Evolutionary conservation across 2,113 vertebrate genomes (phyloP).

Genomic region (Probosciger aterrimus): DNA sequence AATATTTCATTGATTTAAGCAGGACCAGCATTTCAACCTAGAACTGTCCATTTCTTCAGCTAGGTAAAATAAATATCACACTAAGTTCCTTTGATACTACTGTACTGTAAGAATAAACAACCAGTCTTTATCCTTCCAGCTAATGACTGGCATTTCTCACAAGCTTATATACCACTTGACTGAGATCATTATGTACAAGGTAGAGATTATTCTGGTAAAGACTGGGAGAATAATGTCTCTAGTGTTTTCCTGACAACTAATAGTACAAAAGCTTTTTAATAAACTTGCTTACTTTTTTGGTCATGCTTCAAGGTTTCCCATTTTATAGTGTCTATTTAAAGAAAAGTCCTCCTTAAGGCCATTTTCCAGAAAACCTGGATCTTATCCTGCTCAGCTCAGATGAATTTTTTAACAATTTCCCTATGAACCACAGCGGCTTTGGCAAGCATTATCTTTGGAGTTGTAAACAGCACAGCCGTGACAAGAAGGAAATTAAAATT

Average conservation of each 20-base stretch:
- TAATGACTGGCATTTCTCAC: not conserved
- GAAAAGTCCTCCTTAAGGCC: not conserved
- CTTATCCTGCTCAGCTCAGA: not conserved
- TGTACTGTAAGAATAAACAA: not conserved
- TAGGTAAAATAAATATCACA: not conserved
- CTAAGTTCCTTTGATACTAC: not conserved
- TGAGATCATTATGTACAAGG: not conserved
- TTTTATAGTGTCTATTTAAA: not conserved
- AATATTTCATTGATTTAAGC: not conserved
- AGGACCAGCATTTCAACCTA: not conserved
- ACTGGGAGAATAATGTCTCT: not conserved
- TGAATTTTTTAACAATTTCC: constrained; percentile 45
- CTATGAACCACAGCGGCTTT: not conserved
- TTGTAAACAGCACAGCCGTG: constrained; percentile 30
- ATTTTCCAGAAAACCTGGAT: not conserved
- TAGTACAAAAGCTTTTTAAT: not conserved
- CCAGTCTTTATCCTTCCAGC: not conserved
- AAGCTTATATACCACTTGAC: not conserved
- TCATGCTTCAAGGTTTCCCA: not conserved
- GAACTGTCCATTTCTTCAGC: not conserved
- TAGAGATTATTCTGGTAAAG: not conserved
- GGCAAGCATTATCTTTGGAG: constrained; percentile 42
- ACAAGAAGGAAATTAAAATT: constrained; percentile 52
- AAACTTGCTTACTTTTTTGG: not conserved
- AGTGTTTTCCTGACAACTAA: not conserved